Evolutionary conservation across 2,113 vertebrate genomes (phyloP).

Genomic region (Cisticola juncidis): DNA sequence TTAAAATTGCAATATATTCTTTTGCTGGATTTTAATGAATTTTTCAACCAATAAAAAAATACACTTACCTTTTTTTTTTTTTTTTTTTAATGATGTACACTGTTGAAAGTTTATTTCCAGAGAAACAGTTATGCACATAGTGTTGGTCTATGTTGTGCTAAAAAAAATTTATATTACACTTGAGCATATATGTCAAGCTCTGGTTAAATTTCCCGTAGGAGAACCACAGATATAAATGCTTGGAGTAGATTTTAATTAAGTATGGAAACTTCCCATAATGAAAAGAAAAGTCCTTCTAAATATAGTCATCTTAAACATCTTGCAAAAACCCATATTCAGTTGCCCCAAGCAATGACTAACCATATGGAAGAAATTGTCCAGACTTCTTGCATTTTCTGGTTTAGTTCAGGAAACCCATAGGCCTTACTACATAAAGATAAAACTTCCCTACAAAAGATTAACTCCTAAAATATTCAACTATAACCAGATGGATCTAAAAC

Average conservation of each 20-base stretch:
- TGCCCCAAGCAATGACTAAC: not conserved
- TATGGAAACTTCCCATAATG: not conserved
- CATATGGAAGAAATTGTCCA: conserved; percentile 5
- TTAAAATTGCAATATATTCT: not conserved
- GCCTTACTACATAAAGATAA: not conserved
- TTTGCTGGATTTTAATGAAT: not conserved
- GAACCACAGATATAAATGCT: not conserved
- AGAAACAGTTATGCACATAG: not conserved
- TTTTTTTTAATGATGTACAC: not conserved
- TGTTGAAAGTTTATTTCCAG: not conserved
- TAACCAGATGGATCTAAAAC: not conserved
- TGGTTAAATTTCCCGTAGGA: not conserved
- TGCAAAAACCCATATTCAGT: not conserved
- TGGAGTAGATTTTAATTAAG: conserved; percentile 12
- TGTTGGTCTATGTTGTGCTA: not conserved
- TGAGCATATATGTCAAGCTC: not conserved
- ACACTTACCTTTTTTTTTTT: not conserved
- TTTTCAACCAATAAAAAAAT: not conserved
- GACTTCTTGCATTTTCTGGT: conserved; percentile 13
- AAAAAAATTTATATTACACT: not conserved
- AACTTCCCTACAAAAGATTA: not conserved
- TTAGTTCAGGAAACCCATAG: conserved; percentile 44
- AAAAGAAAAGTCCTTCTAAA: conserved; percentile 14
- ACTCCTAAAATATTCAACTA: not conserved
- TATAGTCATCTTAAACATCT: conserved; percentile 20